Evolutionary conservation across 1,140 invertebrate genomes (phyloP), one percentile per base, ranked within the genome.

Genomic region (Lordiphosa stackelbergi): DNA sequence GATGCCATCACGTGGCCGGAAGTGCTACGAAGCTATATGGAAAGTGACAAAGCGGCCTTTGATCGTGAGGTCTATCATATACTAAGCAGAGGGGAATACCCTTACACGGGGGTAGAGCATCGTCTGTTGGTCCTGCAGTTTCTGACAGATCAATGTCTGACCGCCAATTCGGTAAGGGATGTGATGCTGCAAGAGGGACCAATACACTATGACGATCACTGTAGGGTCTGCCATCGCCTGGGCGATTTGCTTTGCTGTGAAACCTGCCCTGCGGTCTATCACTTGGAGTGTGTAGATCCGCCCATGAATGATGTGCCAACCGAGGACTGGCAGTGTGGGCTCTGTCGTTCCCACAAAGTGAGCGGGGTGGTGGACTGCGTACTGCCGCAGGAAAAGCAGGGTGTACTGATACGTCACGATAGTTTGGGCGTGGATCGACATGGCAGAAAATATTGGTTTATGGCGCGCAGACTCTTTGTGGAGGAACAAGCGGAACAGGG

Each of bases 1-100:
- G 98, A 99, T 90, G 90, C 93, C 40, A 93, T 98, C 88, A 98
- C 97, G 36, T 99, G 97, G 96, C 95, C 97, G 42, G 96, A 98
- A 90, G 92, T 95, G 42, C 88, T 98, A 48, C 90, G 95, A 71
- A 91, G 93, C 28, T 99, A 97, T 89, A 91, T 98, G 8, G 95
- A 96, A 87, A 95, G 94, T 90, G 95, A 97, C 88, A 92, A 91
- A 85, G 91, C 91, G 28, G 28, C 28, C 49, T 97, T 95, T 89
- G 93, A 94, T 89, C 89, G 92, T 49, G 89, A 89, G 81, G 91
- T 94, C 58, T 88, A 94, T 56, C 89, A 91, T 55, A 92, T 94
- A 70, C 89, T 95, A 63, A 90, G 91, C 55, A 91, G 90, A 46
- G 93, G 91, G 71, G 95, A 97, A 89, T 99, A 98, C 90, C 97